Conservation (phyloP, 1,140 invertebrate genomes). For the Metopolophium dirhodum region DNA sequence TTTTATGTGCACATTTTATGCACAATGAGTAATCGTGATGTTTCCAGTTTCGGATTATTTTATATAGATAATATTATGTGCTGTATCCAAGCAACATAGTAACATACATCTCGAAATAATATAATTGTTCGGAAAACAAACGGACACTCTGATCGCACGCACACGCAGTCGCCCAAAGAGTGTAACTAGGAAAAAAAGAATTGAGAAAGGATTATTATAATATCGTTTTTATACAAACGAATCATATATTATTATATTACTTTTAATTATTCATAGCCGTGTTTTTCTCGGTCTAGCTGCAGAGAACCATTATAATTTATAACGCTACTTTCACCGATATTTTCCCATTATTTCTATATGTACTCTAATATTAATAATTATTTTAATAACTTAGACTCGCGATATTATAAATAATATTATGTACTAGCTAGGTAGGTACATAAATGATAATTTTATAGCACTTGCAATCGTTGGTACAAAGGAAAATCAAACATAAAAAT, state of each 20-base stretch:
- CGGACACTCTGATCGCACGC: background rate
- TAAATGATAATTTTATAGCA: slow-evolving; percentile 10
- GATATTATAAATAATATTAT: slow-evolving; percentile 27
- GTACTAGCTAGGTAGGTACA: background rate
- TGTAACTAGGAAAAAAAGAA: background rate
- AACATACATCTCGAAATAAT: background rate
- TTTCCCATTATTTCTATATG: slow-evolving; percentile 34
- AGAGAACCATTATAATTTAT: background rate
- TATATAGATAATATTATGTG: background rate
- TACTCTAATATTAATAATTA: slow-evolving; percentile 33
- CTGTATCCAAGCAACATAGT: background rate
- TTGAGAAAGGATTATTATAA: slow-evolving; percentile 24
- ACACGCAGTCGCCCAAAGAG: background rate
- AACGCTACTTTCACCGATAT: slow-evolving; percentile 44
- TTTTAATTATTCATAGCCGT: slow-evolving; percentile 37
- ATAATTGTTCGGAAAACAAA: slow-evolving; percentile 26
- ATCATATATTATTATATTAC: slow-evolving; percentile 27
- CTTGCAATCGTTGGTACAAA: background rate
- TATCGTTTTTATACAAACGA: slow-evolving; percentile 19
- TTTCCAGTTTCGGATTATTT: slow-evolving; percentile 42
- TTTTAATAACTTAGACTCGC: slow-evolving; percentile 27
- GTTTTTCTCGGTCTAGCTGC: slow-evolving; percentile 35
- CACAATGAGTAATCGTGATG: slow-evolving; percentile 23
- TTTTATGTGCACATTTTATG: slow-evolving; percentile 44
- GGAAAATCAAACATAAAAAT: slow-evolving; percentile 7